These are phyloP conservation scores for Biston betularia DNA, from an alignment of 2,888 invertebrate species.

Conservation along the genomic window DNA sequence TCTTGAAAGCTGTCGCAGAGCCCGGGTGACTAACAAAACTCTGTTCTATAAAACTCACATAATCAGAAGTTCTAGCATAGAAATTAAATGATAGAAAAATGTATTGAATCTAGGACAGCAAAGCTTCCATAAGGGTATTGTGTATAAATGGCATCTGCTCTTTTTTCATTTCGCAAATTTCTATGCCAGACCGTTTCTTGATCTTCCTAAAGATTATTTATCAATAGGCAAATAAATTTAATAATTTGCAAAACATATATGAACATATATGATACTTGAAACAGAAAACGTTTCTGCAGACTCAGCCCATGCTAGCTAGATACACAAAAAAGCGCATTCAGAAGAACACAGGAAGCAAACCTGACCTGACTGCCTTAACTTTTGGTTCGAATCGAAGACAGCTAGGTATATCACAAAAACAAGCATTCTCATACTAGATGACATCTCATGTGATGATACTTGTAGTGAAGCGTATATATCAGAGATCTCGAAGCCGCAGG, in stretches of 20 bases:
- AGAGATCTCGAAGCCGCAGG: constrained; percentile 63
- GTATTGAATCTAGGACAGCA: too few relatives aligned
- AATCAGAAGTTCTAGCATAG: background rate
- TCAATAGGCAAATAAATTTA: background rate
- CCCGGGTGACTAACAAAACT: background rate
- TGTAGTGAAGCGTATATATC: constrained; percentile 43
- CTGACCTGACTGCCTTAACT: constrained; percentile 1
- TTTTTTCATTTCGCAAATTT: too few relatives aligned
- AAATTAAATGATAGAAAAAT: too few relatives aligned
- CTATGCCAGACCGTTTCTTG: background rate
- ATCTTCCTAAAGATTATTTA: constrained; percentile 4
- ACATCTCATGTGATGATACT: constrained; percentile 30
- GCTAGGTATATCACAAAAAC: constrained; percentile 15
- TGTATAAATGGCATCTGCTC: too few relatives aligned
- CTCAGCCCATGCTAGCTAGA: background rate
- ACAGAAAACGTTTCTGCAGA: constrained; percentile 5
- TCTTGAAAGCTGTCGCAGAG: background rate
- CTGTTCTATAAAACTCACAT: constrained; percentile 11
- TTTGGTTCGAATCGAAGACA: constrained; percentile 7
- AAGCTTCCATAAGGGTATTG: too few relatives aligned
- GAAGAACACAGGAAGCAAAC: constrained; percentile 1
- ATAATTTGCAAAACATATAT: too few relatives aligned
- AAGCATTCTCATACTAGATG: constrained; percentile 36
- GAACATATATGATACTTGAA: background rate
- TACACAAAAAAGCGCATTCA: constrained; percentile 15